These are phyloP conservation scores for Orthosia cruda DNA, from an alignment of 2,888 invertebrate species.

Conservation along the genomic window DNA sequence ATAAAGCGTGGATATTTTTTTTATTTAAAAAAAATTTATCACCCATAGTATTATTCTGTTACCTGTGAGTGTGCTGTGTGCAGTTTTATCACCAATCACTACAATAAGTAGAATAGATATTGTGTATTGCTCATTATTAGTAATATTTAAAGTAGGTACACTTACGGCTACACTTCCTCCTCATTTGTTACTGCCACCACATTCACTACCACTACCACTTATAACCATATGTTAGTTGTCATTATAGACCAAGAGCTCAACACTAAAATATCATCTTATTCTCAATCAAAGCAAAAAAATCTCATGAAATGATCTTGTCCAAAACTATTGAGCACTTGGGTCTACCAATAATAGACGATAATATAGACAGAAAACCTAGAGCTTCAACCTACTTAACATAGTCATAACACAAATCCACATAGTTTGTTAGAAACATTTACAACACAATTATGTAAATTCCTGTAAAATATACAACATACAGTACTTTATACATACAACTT, in stretches of 20 bases:
- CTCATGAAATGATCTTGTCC: neutral
- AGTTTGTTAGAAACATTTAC: slow-evolving; percentile 38
- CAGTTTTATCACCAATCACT: slow-evolving; percentile 17
- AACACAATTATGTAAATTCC: slow-evolving; percentile 78
- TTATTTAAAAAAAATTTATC: too few species aligned
- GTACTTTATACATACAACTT: slow-evolving; percentile 60
- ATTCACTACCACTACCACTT: neutral
- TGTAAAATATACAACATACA: slow-evolving; percentile 71
- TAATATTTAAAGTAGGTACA: slow-evolving; percentile 23
- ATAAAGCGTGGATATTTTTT: neutral
- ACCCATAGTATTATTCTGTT: neutral
- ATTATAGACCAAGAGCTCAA: slow-evolving; percentile 26
- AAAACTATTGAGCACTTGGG: slow-evolving; percentile 13
- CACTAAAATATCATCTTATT: neutral
- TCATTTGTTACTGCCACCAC: slow-evolving; percentile 1
- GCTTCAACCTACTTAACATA: slow-evolving; percentile 3
- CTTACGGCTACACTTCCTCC: slow-evolving; percentile 3
- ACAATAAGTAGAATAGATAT: neutral
- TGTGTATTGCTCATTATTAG: neutral
- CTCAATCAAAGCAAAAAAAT: neutral
- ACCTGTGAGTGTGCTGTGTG: slow-evolving; percentile 1
- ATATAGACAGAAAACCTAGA: neutral
- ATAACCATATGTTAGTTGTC: neutral
- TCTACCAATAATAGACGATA: neutral
- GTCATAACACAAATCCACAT: slow-evolving; percentile 34